A percentile compares a stretch with the other conserved stretches of the same genome.
These are phyloP conservation scores for Aquatica leii DNA, from an alignment of 2,888 invertebrate species.

Conservation along the genomic window DNA sequence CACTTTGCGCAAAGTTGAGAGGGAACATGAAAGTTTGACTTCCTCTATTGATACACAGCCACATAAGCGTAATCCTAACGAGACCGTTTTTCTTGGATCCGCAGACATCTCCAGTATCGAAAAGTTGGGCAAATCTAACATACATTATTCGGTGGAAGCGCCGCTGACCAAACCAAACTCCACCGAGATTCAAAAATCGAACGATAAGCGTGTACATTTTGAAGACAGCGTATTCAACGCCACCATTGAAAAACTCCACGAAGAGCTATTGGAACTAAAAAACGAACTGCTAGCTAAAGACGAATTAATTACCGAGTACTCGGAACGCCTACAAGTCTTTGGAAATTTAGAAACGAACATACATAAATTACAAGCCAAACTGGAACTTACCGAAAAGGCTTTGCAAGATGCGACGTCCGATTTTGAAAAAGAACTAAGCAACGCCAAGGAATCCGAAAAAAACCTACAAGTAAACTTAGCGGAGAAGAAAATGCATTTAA, in stretches of 20 bases:
- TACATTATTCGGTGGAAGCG: slow-evolving; percentile 35
- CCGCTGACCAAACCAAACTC: slow-evolving; percentile 51
- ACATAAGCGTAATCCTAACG: slow-evolving; percentile 62
- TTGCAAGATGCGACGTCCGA: slow-evolving; percentile 61
- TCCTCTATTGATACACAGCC: slow-evolving; percentile 35
- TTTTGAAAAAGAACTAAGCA: slow-evolving; percentile 65
- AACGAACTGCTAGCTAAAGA: slow-evolving; percentile 69
- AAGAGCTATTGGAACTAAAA: slow-evolving; percentile 67
- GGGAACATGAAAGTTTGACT: slow-evolving; percentile 40
- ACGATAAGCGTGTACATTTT: slow-evolving; percentile 59
- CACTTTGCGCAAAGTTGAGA: slow-evolving; percentile 55
- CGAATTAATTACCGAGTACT: slow-evolving; percentile 65
- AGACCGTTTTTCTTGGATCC: slow-evolving; percentile 61
- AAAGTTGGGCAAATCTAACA: slow-evolving; percentile 40
- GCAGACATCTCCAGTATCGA: slow-evolving; percentile 56
- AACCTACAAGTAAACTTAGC: slow-evolving; percentile 65
- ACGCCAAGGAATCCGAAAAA: slow-evolving; percentile 63
- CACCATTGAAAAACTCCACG: slow-evolving; percentile 59
- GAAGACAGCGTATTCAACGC: slow-evolving; percentile 67
- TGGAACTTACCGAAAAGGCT: slow-evolving; percentile 65
- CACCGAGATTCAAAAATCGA: slow-evolving; percentile 50
- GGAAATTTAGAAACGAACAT: slow-evolving; percentile 63
- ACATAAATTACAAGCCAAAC: slow-evolving; percentile 64
- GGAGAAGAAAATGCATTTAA: slow-evolving; percentile 66
- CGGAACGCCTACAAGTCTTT: slow-evolving; percentile 65